A percentile compares a stretch with the other conserved stretches of the same genome.
phyloP scores from a whole-genome alignment of 2,888 invertebrate species.

The Trichopria drosophilae region DNA sequence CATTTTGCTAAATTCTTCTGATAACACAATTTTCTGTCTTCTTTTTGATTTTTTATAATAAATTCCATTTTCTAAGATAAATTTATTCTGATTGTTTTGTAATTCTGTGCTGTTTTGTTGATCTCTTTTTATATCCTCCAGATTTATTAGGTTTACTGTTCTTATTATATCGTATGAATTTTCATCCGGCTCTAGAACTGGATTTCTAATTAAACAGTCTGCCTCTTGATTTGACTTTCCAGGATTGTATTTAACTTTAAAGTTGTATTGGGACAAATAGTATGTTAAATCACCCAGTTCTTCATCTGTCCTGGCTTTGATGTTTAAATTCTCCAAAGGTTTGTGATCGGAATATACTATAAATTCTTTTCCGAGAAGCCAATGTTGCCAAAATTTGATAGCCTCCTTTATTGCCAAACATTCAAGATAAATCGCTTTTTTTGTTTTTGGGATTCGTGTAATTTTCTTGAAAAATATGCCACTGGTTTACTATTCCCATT shows the following conservation, averaged over 20 bases:
- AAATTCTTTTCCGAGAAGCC: slow-evolving; percentile 19
- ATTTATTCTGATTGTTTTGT: slow-evolving; percentile 15
- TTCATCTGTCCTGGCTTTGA: no score
- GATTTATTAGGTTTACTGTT: slow-evolving; percentile 32
- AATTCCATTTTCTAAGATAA: slow-evolving; percentile 21
- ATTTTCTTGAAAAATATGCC: slow-evolving; percentile 34
- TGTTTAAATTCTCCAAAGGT: slow-evolving; percentile 1
- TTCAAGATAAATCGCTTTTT: slow-evolving; percentile 38
- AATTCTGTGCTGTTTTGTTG: slow-evolving; percentile 26
- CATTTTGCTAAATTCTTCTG: slow-evolving; percentile 28
- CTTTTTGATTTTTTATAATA: slow-evolving; percentile 27
- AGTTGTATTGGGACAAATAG: no score
- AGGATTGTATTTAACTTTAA: slow-evolving; percentile 36
- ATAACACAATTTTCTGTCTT: slow-evolving; percentile 32
- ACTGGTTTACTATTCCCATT: slow-evolving; percentile 31
- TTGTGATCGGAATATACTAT: slow-evolving; percentile 8
- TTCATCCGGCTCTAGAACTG: slow-evolving; percentile 32
- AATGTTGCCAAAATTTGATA: slow-evolving; percentile 39
- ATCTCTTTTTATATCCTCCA: slow-evolving; percentile 30
- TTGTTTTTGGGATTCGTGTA: slow-evolving; percentile 27
- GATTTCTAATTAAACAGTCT: slow-evolving; percentile 37
- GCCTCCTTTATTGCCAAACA: slow-evolving; percentile 39
- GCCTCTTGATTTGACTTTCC: slow-evolving; percentile 37
- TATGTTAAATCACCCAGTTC: no score
- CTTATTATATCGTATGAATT: slow-evolving; percentile 33